Evolutionary conservation across 2,797 vertebrate genomes (phyloP).

Genomic region (Pteropus rufus): DNA sequence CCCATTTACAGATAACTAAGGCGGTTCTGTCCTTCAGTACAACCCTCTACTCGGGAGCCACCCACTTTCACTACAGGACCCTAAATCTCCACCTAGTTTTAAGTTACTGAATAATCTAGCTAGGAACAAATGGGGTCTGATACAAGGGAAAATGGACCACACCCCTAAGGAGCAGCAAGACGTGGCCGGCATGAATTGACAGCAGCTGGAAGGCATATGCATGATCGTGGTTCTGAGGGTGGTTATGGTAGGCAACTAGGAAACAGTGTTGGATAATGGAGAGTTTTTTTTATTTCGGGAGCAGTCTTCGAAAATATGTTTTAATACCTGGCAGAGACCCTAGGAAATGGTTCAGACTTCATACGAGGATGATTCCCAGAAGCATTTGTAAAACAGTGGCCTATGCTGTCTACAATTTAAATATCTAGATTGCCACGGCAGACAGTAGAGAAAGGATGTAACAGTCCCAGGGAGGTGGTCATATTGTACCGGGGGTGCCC

Average conservation of each 20-base stretch:
- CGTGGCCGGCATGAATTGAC: background rate
- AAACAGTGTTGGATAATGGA: background rate
- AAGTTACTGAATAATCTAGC: background rate
- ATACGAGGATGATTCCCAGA: background rate
- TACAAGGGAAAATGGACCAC: too few species aligned
- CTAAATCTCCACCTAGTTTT: background rate
- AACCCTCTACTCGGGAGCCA: background rate
- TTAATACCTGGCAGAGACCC: background rate
- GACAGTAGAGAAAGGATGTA: background rate
- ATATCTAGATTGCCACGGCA: background rate
- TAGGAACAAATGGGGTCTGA: background rate
- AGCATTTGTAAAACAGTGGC: background rate
- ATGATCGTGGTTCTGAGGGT: background rate
- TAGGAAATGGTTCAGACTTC: background rate
- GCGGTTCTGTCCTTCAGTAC: background rate
- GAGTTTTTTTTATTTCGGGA: background rate
- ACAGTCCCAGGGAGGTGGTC: background rate
- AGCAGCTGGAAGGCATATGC: background rate
- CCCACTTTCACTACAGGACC: too few species aligned
- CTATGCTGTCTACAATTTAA: background rate
- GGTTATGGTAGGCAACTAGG: background rate
- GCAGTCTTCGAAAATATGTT: background rate
- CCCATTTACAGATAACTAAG: background rate
- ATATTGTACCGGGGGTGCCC: fast-evolving
- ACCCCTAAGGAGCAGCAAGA: background rate